Conservation (phyloP, 37 sponge, comb jelly and placozoan species). For the Cliona cf. orientalis region DNA sequence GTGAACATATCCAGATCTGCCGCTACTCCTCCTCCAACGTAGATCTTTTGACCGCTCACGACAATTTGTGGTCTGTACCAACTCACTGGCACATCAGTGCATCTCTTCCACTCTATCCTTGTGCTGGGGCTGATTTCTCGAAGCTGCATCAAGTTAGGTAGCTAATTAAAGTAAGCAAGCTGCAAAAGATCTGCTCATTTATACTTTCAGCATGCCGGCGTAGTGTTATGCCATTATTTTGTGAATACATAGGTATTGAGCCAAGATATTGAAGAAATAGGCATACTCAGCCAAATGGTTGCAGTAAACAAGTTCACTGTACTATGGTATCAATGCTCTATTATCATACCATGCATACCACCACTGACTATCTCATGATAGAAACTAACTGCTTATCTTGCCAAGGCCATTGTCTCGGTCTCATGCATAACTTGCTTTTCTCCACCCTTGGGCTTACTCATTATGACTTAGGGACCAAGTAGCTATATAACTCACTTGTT, state of each 20-base stretch:
- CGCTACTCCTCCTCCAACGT: constrained; percentile 26
- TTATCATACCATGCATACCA: too few species aligned
- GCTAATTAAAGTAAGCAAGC: neutral
- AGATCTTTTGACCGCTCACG: neutral
- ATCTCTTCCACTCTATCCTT: constrained; percentile 16
- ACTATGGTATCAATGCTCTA: too few species aligned
- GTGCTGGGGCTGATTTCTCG: neutral
- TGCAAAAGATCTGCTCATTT: neutral
- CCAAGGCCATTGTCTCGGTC: too few species aligned
- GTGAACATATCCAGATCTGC: neutral
- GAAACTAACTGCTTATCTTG: too few species aligned
- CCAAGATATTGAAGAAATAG: neutral
- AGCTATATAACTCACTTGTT: too few species aligned
- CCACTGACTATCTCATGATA: too few species aligned
- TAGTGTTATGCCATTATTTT: neutral
- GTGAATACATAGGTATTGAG: neutral
- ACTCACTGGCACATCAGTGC: neutral
- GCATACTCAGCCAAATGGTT: too few species aligned
- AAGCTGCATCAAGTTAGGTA: too few species aligned
- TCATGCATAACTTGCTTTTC: too few species aligned
- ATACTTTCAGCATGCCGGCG: neutral
- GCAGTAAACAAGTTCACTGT: too few species aligned
- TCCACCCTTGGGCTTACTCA: too few species aligned
- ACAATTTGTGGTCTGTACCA: constrained; percentile 7
- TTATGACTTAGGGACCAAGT: too few species aligned